Base-by-base conservation (phyloP, 2,113 vertebrate species). In the Periophthalmodon schlosseri region DNA sequence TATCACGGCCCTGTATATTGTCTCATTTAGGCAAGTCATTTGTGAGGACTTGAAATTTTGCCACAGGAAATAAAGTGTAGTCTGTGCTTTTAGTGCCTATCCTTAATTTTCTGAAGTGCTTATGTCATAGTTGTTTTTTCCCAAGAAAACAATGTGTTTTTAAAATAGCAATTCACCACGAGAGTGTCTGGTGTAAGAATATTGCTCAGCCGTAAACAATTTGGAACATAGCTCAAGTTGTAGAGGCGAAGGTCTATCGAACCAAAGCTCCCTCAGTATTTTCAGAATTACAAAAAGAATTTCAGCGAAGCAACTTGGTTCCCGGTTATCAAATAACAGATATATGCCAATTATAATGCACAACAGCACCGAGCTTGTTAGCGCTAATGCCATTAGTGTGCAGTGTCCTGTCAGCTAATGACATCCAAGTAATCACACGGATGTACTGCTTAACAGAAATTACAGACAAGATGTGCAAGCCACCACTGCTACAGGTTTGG, bases 21-120 rank as follows among this genome's bases (percentile, higher is more conserved):
- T 76, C 77, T 80, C 75, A 73, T 80, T 83, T 86, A 72, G 80
- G 81, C 78, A 76, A 76, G 78, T 83, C 86, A 84, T 86, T 86
- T 82, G 82, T 73, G 71, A 77, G 82, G 86, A 77, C 69, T 65
- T 82, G 47, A 75, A 76, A 70, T 77, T 81, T 75, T 76, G 72
- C 80, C 68, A 69, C 58, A 21, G 78, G 78, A 70, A 71, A 64
- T 67, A 57, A 60, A 52, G 6, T 0, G 68, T 23, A 66, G 73
- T 75, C 69, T 73, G 70, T 79, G 73, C 73, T 57, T 70, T 79
- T 79, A 83, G 77, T 82, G 61, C 61, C 54, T 60, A 81, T 78
- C 76, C 23, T 80, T 69, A 61, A 72, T 69, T 78, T 67, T 67
- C 70, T 20, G 23, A 9, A 23, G 68, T 71, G 63, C 33, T 76